Conservation (phyloP, 2,113 vertebrate genomes). For the Illadopsis cleaveri region DNA sequence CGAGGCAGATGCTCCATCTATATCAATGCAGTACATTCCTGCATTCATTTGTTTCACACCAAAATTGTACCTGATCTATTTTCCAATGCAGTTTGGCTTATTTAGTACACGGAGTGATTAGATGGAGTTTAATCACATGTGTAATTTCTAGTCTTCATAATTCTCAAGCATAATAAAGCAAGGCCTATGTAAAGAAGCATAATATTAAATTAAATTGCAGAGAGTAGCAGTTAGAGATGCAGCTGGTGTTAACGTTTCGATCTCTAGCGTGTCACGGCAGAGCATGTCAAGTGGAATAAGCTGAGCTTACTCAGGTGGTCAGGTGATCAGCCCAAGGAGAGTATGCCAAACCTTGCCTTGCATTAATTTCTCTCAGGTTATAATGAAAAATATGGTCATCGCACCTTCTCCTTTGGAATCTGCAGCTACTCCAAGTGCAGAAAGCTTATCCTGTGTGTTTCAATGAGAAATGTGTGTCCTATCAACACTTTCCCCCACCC, state of each 20-base stretch:
- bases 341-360: conserved; percentile 76
- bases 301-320: conserved; percentile 76
- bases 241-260: conserved; percentile 50
- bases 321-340: conserved; percentile 64
- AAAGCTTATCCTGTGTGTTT: not conserved
- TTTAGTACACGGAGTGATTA: conserved; percentile 61
- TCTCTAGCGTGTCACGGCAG: conserved; percentile 21
- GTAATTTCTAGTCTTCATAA: conserved; percentile 70
- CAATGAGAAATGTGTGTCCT: not conserved
- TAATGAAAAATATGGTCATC: not conserved
- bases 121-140: conserved; percentile 67
- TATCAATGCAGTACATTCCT: conserved; percentile 68
- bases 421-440: not conserved
- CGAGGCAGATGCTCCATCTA: conserved; percentile 76
- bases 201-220: conserved; percentile 44
- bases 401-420: not conserved
- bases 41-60: conserved; percentile 73
- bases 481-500: conserved; percentile 36
- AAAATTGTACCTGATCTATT: conserved; percentile 73
- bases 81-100: conserved; percentile 46
- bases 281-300: conserved; percentile 79
- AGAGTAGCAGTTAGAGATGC: conserved; percentile 22
- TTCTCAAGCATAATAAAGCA: conserved; percentile 56
- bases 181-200: conserved; percentile 22
- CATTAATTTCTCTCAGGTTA: conserved; percentile 44